Evolutionary conservation across 2,888 invertebrate species (phyloP), one percentile per base, ranked within the genome.

Genomic region (Pasiphila rectangulata): DNA sequence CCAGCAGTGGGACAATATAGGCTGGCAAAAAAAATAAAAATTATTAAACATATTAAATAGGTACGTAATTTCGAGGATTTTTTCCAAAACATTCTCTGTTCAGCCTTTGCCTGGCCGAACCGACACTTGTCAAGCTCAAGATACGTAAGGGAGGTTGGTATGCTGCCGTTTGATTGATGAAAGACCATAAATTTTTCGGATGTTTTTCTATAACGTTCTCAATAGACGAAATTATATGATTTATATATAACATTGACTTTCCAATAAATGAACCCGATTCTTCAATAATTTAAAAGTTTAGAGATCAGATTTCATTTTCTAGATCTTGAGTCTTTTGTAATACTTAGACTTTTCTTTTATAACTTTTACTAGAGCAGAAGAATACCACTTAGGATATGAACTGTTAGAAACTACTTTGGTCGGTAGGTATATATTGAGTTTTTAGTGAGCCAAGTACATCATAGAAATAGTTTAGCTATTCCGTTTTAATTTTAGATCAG

Each of bases 261-360:
- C 34, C 4, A 34, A 1, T 6, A 7, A 12, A 4, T 16, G 5
- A 1, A 7, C 5, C 7, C 34, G 10, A 6, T 19, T 7, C 7
- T 13, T 6, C 6, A 34, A 12, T 2, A 34, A 3, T 2, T 20
- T 20, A 12, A 34, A 10, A 6, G 34, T 12, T 10, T 12, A 6
- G 1, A 12, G 5, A 3, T 34, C 34, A 12, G 34, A 10, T 12
- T 3, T 9, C 19, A 20, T 34, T n/a, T 7, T 7, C 10, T 34
- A 34, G 1, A 2, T 20, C n/a, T 35, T 35, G n/a, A 21, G 23
- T 13, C 23, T 35, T 9, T 7, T 21, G 13, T 9, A 5, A 4
- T 13, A 35, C 4, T 35, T 35, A 21, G 3, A 21, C 23, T 35
- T 35, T 35, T 35, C 35, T 23, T 21, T 35, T 1, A 35, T 7